Evolutionary conservation across 2,888 invertebrate genomes (phyloP).

Genomic region (Allolobophora icterica): DNA sequence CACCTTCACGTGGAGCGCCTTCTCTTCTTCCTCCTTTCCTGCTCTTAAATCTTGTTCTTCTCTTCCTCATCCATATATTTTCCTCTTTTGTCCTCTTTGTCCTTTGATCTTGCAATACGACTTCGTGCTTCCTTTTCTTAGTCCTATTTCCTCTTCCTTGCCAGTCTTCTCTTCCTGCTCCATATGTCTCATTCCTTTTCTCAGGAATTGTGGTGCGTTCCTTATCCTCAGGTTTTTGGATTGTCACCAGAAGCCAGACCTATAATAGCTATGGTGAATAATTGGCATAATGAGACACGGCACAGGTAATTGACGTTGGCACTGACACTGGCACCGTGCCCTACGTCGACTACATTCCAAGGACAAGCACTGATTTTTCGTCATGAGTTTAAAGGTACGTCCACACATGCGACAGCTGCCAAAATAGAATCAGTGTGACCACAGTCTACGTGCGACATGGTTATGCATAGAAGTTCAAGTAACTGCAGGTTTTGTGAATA

Average conservation of each 20-base stretch:
- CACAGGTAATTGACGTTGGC: not conserved
- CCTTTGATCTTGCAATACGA: conserved; percentile 8
- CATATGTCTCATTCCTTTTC: not conserved
- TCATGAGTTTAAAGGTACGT: not conserved
- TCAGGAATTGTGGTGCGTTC: not conserved
- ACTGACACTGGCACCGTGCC: not conserved
- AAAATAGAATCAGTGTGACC: too few relatives aligned
- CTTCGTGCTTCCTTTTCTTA: not conserved
- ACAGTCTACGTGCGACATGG: too few relatives aligned
- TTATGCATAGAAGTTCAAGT: too few relatives aligned
- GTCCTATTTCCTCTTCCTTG: too few relatives aligned
- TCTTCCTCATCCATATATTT: not conserved
- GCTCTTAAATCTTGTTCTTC: not conserved
- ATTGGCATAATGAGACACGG: not conserved
- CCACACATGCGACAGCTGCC: not conserved
- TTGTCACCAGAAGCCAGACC: not conserved
- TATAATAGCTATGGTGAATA: not conserved
- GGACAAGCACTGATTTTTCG: not conserved
- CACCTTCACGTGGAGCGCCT: too few relatives aligned
- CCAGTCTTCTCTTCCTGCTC: not conserved
- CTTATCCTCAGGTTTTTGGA: not conserved
- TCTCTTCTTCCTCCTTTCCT: not conserved
- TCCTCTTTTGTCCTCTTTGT: not conserved
- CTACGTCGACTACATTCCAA: not conserved
- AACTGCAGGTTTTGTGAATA: too few relatives aligned